These are phyloP conservation scores for Gobio occitaniae DNA, from an alignment of 2,797 vertebrate genomes.

Conservation along the genomic window DNA sequence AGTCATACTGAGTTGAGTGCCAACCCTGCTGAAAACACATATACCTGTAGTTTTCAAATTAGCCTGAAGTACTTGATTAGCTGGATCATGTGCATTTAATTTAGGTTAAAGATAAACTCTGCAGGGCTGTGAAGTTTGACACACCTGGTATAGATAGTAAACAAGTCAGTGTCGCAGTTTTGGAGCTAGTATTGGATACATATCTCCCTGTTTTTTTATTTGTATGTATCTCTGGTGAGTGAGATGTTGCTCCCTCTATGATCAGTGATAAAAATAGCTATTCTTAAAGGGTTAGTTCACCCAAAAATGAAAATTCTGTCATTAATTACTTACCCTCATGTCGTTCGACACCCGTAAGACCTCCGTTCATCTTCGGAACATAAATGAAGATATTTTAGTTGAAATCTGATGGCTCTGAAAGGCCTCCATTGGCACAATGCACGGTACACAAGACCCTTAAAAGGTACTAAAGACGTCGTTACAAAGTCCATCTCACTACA, in stretches of 20 bases:
- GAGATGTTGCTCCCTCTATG: background rate
- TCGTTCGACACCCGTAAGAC: no score
- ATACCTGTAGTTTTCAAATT: background rate
- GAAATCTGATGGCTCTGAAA: no score
- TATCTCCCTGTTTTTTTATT: background rate
- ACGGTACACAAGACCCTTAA: no score
- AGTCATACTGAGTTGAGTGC: background rate
- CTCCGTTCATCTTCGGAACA: no score
- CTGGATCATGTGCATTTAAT: background rate
- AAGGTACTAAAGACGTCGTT: no score
- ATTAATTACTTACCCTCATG: no score
- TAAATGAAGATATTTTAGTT: no score
- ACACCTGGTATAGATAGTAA: background rate
- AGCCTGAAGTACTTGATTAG: background rate
- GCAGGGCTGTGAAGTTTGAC: background rate
- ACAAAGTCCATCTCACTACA: no score
- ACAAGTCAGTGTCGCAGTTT: background rate
- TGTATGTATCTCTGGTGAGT: background rate
- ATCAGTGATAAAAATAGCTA: background rate
- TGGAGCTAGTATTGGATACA: background rate
- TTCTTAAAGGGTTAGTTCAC: background rate
- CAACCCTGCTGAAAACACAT: background rate
- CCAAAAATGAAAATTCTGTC: no score
- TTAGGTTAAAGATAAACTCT: background rate
- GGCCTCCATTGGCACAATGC: no score